These are phyloP conservation scores for Cerceris rybyensis DNA, from an alignment of 2,888 invertebrate genomes.

Conservation along the genomic window DNA sequence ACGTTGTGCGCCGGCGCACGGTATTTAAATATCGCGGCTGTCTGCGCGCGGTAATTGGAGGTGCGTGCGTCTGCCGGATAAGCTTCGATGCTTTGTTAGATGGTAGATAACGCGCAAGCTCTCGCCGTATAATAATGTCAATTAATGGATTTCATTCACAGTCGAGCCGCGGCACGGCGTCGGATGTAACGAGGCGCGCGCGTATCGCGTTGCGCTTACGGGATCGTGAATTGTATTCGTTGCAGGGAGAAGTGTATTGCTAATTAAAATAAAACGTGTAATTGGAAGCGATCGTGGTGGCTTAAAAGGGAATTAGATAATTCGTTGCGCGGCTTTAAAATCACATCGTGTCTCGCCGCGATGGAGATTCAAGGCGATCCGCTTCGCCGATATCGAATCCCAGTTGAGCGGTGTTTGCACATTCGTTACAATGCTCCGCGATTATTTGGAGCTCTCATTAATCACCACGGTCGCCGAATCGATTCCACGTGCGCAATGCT, in stretches of 20 bases:
- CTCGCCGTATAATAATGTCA: not conserved
- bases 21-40: not conserved
- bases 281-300: not conserved
- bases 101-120: not conserved
- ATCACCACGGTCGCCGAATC: conserved; percentile 10
- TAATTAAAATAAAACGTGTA: not conserved
- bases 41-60: not conserved
- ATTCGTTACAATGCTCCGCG: conserved; percentile 13
- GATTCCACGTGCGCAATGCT: not conserved
- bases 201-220: no score
- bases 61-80: not conserved
- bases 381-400: conserved; percentile 24
- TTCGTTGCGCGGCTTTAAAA: not conserved
- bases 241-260: not conserved
- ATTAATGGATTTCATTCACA: not conserved
- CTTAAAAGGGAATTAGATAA: not conserved
- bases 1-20: not conserved
- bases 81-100: conserved; percentile 4
- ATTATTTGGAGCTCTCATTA: conserved; percentile 36
- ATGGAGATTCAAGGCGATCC: conserved; percentile 11
- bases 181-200: conserved; percentile 3
- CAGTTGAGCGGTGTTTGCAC: conserved; percentile 15
- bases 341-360: not conserved
- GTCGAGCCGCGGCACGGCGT: not conserved
- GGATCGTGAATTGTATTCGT: no score